Percentiles rank a stretch among this genome's conserved stretches.
phyloP scores from a whole-genome alignment of 2,888 invertebrate genomes.

The Sepioteuthis lessoniana region DNA sequence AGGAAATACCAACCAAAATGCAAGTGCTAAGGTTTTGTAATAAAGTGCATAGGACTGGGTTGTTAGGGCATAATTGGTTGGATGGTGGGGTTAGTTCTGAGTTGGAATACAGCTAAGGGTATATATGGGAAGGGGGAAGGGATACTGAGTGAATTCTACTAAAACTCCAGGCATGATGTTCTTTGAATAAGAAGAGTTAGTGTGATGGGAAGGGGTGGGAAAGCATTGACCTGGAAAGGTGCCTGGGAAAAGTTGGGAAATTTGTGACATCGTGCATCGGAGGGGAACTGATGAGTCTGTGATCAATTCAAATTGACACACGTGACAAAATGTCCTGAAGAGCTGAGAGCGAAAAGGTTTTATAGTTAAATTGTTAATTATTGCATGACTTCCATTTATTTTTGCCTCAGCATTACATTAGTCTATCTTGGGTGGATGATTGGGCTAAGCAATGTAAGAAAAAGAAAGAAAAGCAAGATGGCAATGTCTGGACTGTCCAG shows the following conservation, averaged over 20 bases:
- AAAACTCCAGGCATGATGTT: slow-evolving; percentile 33
- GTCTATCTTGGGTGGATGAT: background rate
- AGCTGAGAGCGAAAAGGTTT: slow-evolving; percentile 33
- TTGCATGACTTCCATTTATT: slow-evolving; percentile 33
- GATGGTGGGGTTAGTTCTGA: background rate
- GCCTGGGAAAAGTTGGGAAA: slow-evolving; percentile 33
- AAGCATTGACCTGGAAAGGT: slow-evolving; percentile 33
- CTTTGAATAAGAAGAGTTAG: slow-evolving; percentile 6
- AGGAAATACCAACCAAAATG: background rate
- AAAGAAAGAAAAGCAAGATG: background rate
- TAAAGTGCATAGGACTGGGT: background rate
- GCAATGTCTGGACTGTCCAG: background rate
- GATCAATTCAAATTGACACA: slow-evolving; percentile 23
- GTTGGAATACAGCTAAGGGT: background rate
- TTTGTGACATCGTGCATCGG: slow-evolving; percentile 33
- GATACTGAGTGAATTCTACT: background rate
- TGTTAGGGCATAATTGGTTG: background rate
- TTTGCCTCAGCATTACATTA: background rate
- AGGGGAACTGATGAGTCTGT: slow-evolving; percentile 23
- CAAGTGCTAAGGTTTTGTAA: background rate
- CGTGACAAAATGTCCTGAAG: slow-evolving; percentile 23
- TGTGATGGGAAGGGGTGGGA: background rate
- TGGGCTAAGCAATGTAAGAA: too few relatives aligned
- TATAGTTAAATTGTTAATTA: slow-evolving; percentile 33
- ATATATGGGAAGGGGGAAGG: background rate